phyloP scores from a whole-genome alignment of 2,797 vertebrate genomes.

The Siniperca scherzeri region DNA sequence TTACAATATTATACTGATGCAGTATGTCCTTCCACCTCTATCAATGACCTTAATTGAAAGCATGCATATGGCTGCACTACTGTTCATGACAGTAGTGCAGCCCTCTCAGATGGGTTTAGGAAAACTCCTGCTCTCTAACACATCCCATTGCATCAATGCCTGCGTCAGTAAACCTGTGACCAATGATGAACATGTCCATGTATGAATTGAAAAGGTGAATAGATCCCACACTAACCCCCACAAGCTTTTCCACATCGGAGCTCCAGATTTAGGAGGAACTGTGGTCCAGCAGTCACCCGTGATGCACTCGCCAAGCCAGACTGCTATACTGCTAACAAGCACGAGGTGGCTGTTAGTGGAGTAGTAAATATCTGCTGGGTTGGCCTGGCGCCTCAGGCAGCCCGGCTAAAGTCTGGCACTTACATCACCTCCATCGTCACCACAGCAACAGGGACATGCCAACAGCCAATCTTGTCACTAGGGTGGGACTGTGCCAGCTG shows the following conservation, averaged over 20 bases:
- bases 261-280: conserved; percentile 67
- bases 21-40: not conserved
- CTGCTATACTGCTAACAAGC: conserved; percentile 53
- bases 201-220: conserved; percentile 62
- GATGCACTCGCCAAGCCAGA: conserved; percentile 49
- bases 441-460: conserved; percentile 45
- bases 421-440: conserved; percentile 77
- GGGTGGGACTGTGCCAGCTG: conserved; percentile 36
- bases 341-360: conserved; percentile 45
- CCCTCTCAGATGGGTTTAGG: conserved; percentile 37
- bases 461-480: conserved; percentile 52
- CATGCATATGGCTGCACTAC: not conserved
- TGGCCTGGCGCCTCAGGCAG: conserved; percentile 68
- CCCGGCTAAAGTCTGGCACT: conserved; percentile 74
- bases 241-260: conserved; percentile 61
- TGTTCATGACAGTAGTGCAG: conserved; percentile 23
- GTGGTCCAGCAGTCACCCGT: conserved; percentile 50
- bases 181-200: conserved; percentile 49
- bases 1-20: not conserved
- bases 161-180: conserved; percentile 69
- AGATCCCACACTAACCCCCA: conserved; percentile 51
- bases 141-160: conserved; percentile 63
- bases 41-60: conserved; percentile 6
- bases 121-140: conserved; percentile 52
- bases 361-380: conserved; percentile 76